Base-by-base conservation (phyloP, 2,113 vertebrate genomes). In the Strigops habroptila region DNA sequence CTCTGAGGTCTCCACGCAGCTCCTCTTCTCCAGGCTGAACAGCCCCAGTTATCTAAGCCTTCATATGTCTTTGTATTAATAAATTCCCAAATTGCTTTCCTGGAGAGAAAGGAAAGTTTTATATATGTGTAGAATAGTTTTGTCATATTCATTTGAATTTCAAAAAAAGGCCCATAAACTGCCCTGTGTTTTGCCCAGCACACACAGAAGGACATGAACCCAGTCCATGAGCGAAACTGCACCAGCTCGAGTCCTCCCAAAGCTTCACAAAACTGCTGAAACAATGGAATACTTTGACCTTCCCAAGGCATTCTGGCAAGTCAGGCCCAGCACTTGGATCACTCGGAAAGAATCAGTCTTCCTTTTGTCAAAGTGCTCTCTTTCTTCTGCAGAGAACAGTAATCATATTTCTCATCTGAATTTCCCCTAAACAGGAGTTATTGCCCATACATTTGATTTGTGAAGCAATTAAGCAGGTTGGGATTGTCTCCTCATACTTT, bases 361-460 rank as follows among this genome's bases (percentile, higher is more conserved):
- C 8, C 0, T 69, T 93, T 82, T 77, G 31, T 77, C 79, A 78
- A 62, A 93, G 68, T 16, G n/a, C 87, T 70, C 48, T 43, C 75
- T 95, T 90, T 91, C 41, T 37, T 67, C 71, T 43, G 79, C 85
- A 44, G 82, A 91, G 87, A 95, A 68, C 62, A 70, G 59, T 53
- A 65, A 94, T 88, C 91, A n/a, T 80, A 70, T 83, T 93, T 86
- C 82, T 91, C 71, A 67, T 76, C 63, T 74, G 87, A 90, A 91
- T 77, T 95, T 93, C 60, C 68, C 59, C 71, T 80, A 51, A 94
- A 48, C 37, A 80, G 88, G 71, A 96, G 51, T 77, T 90, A 95
- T 59, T 96, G 79, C 90, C 68, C 82, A 55, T 84, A 53, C 5
- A 3, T 83, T 91, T 95, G 95, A 96, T 96, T 95, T 95, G 90